phyloP scores from a whole-genome alignment of 2,888 invertebrate genomes.

The Hypena proboscidalis region DNA sequence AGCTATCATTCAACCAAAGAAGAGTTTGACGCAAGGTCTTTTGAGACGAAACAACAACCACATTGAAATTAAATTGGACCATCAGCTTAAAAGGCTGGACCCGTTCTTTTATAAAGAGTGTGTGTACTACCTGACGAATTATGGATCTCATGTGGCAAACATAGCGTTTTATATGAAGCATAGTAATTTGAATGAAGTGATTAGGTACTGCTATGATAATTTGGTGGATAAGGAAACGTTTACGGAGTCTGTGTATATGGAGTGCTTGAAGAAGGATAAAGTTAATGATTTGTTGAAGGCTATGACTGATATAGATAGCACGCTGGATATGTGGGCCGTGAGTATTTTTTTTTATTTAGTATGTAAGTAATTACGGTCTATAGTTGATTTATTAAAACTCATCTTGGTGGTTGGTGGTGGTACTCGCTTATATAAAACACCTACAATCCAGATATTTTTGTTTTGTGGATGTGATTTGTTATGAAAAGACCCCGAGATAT shows the following conservation, averaged over 20 bases:
- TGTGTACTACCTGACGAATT: constrained; percentile 91
- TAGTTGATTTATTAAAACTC: no score
- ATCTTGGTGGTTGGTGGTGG: no score
- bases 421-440: no score
- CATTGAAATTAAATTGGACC: constrained; percentile 64
- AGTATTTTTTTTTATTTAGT: constrained; percentile 35
- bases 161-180: constrained; percentile 91
- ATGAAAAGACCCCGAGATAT: no score
- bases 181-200: constrained; percentile 88
- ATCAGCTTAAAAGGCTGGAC: constrained; percentile 72
- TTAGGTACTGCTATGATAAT: constrained; percentile 89
- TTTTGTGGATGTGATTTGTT: no score
- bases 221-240: constrained; percentile 89
- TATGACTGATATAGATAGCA: constrained; percentile 88
- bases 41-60: constrained; percentile 67
- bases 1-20: constrained; percentile 64
- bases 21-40: constrained; percentile 77
- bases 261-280: constrained; percentile 87
- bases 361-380: no score
- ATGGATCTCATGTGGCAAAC: constrained; percentile 90
- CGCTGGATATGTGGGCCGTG: constrained; percentile 89
- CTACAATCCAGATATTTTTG: no score
- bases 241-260: constrained; percentile 89
- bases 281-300: constrained; percentile 86
- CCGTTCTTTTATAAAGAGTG: constrained; percentile 91